Conservation (phyloP, 1,140 invertebrate species). For the Proctacanthus coquilletti region DNA sequence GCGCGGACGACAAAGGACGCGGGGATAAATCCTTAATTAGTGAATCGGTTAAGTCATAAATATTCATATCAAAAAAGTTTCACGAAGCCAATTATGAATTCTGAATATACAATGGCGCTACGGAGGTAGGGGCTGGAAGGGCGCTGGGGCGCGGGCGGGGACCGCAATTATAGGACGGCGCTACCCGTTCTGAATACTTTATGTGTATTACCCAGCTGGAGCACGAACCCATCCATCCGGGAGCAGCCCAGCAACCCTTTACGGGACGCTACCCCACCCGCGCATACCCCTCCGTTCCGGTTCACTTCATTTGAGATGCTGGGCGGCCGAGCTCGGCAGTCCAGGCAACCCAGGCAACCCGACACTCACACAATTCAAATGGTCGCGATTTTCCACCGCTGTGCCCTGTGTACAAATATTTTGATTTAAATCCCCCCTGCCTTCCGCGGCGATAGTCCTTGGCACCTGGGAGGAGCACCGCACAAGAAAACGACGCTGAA, state of each 20-base stretch:
- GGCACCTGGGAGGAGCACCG: neutral
- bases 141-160: neutral
- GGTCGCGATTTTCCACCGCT: neutral
- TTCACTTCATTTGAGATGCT: neutral
- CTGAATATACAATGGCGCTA: constrained; percentile 1
- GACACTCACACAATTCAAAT: neutral
- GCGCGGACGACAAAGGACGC: too few species aligned
- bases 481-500: neutral
- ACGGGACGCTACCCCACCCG: too few species aligned
- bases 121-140: neutral
- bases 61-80: constrained; percentile 4
- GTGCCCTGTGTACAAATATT: neutral
- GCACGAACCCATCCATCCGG: neutral
- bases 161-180: constrained; percentile 3
- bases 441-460: too few species aligned
- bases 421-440: too few species aligned
- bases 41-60: constrained; percentile 5
- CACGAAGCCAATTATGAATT: constrained; percentile 5
- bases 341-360: neutral
- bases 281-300: neutral
- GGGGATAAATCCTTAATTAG: constrained; percentile 6
- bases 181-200: constrained; percentile 3
- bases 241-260: neutral
- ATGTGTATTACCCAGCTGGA: neutral
- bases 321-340: neutral